Evolutionary conservation across 2,113 vertebrate genomes (phyloP), one percentile per base, ranked within the genome.

Genomic region (Platysternon megacephalum): DNA sequence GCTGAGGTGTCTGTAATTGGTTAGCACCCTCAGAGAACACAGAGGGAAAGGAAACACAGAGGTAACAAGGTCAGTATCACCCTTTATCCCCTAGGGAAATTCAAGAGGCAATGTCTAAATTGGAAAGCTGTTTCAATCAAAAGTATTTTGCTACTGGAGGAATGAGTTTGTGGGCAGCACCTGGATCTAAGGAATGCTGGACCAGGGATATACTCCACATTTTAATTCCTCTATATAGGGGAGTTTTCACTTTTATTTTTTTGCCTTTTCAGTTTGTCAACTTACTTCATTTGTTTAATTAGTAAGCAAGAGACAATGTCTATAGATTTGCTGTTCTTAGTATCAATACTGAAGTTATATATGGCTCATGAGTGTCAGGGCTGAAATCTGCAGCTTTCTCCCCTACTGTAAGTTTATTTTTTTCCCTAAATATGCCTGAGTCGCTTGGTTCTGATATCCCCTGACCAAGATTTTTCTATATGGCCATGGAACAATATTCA

Each of bases 41-140:
- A 0, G 11, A 4, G 28, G 53, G 78, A 87, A 49, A 84, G 8
- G 6, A 87, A 92, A 93, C 96, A 86, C 9, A 91, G 44, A 89
- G 29, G 72, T 56, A 96, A 52, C 86, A 95, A 95, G 61, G 83
- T 95, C 90, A 88, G 78, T 56, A 53, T 84, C n/a, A 35, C 78
- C 95, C 0, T 0, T 84, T 89, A 72, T 16, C 9, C 44, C 76
- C 32, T 7, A 2, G 85, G 87, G 85, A 95, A 95, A 94, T 95
- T 86, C 90, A 95, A 65, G 80, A 95, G 55, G 61, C 82, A 94
- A 89, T 55, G 55, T 48, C 55, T 80, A 89, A 95, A 92, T 56
- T 87, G 61, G 88, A 95, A 96, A 92, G 12, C 52, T 91, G 26
- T 84, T 96, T 96, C 94, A 95, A 87, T 94, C 94, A 95, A 49